Evolutionary conservation across 1,140 invertebrate genomes (phyloP).

Genomic region (Danaus melanippus): DNA sequence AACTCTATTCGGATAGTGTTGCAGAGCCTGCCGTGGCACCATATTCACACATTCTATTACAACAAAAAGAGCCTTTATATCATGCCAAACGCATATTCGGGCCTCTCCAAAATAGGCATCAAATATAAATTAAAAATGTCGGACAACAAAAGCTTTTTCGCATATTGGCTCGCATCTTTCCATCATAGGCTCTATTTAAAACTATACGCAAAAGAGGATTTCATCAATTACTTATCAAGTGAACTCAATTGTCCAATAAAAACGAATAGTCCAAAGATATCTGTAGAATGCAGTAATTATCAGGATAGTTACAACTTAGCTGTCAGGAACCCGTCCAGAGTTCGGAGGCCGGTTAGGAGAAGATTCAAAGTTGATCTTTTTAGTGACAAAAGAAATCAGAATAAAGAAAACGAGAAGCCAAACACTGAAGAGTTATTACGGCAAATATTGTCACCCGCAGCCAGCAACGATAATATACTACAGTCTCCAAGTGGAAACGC

Average conservation of each 20-base stretch:
- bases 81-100: constrained; percentile 72
- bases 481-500: constrained; percentile 39
- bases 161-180: constrained; percentile 80
- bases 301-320: constrained; percentile 70
- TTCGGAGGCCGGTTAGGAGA: constrained; percentile 45
- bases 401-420: constrained; percentile 81
- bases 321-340: constrained; percentile 56
- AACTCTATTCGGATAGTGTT: constrained; percentile 60
- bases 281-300: constrained; percentile 62
- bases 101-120: constrained; percentile 74
- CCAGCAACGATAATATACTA: constrained; percentile 55
- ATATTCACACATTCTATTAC: constrained; percentile 83
- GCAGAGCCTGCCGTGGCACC: constrained; percentile 75
- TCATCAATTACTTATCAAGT: constrained; percentile 78
- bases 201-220: constrained; percentile 79
- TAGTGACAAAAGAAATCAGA: constrained; percentile 74
- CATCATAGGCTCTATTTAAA: constrained; percentile 84
- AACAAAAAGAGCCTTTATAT: constrained; percentile 81
- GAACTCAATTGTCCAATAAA: constrained; percentile 71
- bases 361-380: constrained; percentile 60
- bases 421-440: constrained; percentile 59
- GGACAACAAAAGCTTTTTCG: constrained; percentile 82
- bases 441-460: constrained; percentile 46
- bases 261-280: constrained; percentile 35
- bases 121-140: constrained; percentile 84